These are phyloP conservation scores for Montipora sp. DNA, from an alignment of 64 coral and sea anemone species.

Conservation along the genomic window DNA sequence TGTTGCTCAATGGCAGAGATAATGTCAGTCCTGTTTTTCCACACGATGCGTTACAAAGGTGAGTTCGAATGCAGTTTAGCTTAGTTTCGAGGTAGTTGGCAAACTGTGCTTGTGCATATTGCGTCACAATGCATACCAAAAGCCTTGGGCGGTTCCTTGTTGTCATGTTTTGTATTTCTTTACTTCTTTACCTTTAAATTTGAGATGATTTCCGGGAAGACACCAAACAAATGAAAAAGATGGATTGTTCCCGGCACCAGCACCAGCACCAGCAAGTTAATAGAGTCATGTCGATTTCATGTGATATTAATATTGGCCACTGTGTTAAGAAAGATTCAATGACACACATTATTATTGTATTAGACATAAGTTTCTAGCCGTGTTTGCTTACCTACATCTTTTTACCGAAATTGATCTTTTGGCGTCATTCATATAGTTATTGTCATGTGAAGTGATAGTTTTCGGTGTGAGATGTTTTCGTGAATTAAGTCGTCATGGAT, in stretches of 20 bases:
- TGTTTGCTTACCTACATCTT: too few relatives aligned
- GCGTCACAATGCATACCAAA: not conserved
- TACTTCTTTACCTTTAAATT: not conserved
- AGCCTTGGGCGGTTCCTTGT: not conserved
- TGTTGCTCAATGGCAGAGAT: slow-evolving; percentile 97
- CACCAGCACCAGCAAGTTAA: too few relatives aligned
- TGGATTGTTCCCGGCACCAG: too few relatives aligned
- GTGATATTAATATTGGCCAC: too few relatives aligned
- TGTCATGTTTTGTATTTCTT: not conserved
- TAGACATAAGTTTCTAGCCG: too few relatives aligned
- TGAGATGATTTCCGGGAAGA: too few relatives aligned
- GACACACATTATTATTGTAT: too few relatives aligned
- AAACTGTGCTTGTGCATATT: not conserved
- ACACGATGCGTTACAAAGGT: slow-evolving; percentile 99
- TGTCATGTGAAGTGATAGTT: not conserved
- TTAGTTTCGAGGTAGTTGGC: not conserved
- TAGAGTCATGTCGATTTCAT: too few relatives aligned
- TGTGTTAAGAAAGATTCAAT: too few relatives aligned
- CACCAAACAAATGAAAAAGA: too few relatives aligned
- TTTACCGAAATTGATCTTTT: too few relatives aligned
- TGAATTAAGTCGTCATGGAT: not conserved
- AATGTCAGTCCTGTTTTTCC: slow-evolving; percentile 96
- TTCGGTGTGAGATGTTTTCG: not conserved
- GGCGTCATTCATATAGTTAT: not conserved
- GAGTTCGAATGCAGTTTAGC: not conserved